A percentile compares a stretch with the other conserved stretches of the same genome.
Conservation (phyloP, 2,797 vertebrate genomes). For the Brotogeris chrysoptera region DNA sequence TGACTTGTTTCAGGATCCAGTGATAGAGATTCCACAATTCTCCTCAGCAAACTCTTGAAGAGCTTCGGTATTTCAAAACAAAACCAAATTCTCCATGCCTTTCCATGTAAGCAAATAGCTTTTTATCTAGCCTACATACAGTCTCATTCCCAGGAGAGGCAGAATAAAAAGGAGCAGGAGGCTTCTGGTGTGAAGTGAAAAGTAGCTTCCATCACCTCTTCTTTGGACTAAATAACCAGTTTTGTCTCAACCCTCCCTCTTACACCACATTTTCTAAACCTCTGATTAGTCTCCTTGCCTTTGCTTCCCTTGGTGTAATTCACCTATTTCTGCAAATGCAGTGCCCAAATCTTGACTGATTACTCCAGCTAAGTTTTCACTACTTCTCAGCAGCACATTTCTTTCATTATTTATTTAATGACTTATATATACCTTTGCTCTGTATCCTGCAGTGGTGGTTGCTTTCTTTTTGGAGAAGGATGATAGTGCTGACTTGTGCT, state of each 20-base stretch:
- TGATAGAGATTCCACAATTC: background rate
- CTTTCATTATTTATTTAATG: background rate
- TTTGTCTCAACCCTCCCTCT: background rate
- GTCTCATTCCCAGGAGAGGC: accelerated
- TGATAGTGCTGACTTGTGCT: background rate
- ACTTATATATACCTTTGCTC: background rate
- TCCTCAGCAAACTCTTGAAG: background rate
- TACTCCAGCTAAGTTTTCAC: background rate
- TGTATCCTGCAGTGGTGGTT: background rate
- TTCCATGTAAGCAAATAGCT: background rate
- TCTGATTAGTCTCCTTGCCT: background rate
- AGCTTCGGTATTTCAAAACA: background rate
- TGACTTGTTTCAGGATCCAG: background rate
- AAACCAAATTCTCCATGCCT: background rate
- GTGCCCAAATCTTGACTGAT: background rate
- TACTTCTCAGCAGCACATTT: background rate
- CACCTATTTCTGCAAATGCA: background rate
- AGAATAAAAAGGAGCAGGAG: background rate
- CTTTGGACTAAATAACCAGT: background rate
- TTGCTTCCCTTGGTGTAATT: background rate
- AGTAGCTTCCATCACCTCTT: background rate
- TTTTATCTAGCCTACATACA: background rate
- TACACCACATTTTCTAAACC: background rate
- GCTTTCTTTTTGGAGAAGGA: background rate
- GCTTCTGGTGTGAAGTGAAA: background rate